A percentile compares a stretch with the other conserved stretches of the same genome.
These are phyloP conservation scores for Spodoptera littoralis DNA, from an alignment of 2,888 invertebrate species.

Conservation along the genomic window DNA sequence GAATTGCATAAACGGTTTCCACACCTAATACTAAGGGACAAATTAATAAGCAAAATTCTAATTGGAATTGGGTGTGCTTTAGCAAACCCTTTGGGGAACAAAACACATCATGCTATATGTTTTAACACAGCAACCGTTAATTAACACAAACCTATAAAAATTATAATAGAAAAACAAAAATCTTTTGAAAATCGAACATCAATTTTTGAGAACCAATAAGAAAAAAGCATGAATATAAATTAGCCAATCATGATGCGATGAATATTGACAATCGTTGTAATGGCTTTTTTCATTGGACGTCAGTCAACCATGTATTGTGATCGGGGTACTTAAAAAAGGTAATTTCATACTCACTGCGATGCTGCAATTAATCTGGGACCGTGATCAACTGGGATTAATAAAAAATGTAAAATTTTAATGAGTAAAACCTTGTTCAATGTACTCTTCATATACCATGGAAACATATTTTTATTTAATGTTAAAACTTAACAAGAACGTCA, in stretches of 20 bases:
- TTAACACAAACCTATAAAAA: too few species aligned
- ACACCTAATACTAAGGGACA: too few species aligned
- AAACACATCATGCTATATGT: too few species aligned
- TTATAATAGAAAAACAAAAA: neutral
- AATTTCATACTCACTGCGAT: conserved; percentile 22
- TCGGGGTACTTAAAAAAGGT: conserved; percentile 17
- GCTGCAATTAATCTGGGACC: conserved; percentile 24
- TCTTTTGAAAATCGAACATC: conserved; percentile 15
- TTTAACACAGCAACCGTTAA: too few species aligned
- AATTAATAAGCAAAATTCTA: too few species aligned
- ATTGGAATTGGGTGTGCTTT: too few species aligned
- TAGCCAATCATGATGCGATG: conserved; percentile 27
- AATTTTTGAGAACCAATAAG: conserved; percentile 24
- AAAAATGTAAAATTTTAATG: neutral
- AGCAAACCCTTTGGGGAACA: too few species aligned
- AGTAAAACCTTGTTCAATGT: too few species aligned
- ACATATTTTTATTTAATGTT: too few species aligned
- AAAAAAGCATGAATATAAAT: conserved; percentile 43
- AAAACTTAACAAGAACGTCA: too few species aligned
- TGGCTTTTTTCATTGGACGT: conserved; percentile 19
- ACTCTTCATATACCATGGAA: too few species aligned
- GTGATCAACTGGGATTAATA: neutral
- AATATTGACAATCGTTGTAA: conserved; percentile 34
- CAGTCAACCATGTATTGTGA: conserved; percentile 6
- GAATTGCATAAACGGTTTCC: too few species aligned